phyloP scores from a whole-genome alignment of 2,113 vertebrate genomes.

The Phylloscopus trochiloides region DNA sequence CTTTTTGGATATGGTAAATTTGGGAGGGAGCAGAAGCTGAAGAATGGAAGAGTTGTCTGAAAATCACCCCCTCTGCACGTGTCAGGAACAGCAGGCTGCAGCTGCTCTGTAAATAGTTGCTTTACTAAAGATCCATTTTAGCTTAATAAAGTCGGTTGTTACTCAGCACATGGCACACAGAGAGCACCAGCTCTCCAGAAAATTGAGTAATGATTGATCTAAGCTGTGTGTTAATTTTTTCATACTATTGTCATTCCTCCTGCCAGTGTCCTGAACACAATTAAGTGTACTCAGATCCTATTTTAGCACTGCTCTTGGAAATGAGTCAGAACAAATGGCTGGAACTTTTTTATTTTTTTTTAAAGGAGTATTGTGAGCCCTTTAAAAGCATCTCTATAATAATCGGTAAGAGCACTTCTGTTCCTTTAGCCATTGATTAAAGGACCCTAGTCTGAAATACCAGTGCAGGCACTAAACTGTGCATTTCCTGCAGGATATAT shows the following conservation, averaged over 20 bases:
- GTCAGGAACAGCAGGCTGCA: not conserved
- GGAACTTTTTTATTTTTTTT: not conserved
- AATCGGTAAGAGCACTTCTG: not conserved
- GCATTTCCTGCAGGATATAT: not conserved
- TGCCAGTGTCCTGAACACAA: not conserved
- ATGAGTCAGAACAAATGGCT: not conserved
- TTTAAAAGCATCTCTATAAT: not conserved
- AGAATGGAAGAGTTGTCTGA: not conserved
- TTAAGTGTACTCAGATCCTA: not conserved
- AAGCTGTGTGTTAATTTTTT: not conserved
- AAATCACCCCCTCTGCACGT: not conserved
- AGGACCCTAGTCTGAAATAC: not conserved
- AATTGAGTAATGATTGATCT: not conserved
- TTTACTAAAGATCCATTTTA: not conserved
- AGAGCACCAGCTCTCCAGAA: not conserved
- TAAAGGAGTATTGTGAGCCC: not conserved
- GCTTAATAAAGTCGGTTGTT: not conserved
- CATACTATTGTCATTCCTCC: not conserved
- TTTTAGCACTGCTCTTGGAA: not conserved
- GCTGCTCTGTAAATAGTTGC: not conserved
- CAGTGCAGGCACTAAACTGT: not conserved
- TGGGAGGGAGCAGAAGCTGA: not conserved
- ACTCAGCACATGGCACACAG: not conserved
- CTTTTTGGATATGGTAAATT: not conserved
- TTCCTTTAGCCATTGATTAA: not conserved